A percentile compares a stretch with the other conserved stretches of the same genome.
Conservation (phyloP, 2,888 invertebrate genomes). For the Poecilus cupreus region DNA sequence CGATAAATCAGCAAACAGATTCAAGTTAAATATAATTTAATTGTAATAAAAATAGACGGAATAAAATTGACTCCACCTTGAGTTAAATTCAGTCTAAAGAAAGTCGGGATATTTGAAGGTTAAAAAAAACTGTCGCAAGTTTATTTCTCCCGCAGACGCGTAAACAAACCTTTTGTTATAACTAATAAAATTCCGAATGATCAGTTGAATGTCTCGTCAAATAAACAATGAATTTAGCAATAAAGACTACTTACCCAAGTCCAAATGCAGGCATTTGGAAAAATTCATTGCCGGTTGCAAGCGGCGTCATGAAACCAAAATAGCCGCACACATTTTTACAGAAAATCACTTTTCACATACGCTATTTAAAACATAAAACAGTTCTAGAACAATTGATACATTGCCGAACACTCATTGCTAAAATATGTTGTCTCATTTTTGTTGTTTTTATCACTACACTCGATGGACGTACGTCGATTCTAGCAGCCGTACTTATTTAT, state of each 20-base stretch:
- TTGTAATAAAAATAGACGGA: conserved; percentile 24
- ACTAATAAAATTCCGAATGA: conserved; percentile 12
- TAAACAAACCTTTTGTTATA: conserved; percentile 44
- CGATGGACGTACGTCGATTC: background rate
- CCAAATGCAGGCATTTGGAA: conserved; percentile 22
- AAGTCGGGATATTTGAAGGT: conserved; percentile 30
- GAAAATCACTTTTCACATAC: conserved; percentile 13
- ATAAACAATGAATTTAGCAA: background rate
- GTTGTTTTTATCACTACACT: background rate
- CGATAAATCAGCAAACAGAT: background rate
- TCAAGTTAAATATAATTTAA: conserved; percentile 17
- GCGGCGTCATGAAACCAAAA: conserved; percentile 11
- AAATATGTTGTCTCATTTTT: background rate
- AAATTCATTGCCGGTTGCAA: background rate
- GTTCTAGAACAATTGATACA: conserved; percentile 11
- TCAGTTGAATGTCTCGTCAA: background rate
- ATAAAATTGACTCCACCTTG: conserved; percentile 42
- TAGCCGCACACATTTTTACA: conserved; percentile 21
- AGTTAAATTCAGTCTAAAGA: conserved; percentile 41
- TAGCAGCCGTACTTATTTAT: background rate
- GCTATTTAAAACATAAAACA: conserved; percentile 6
- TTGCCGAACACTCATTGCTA: no score
- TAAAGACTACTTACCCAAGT: conserved; percentile 12
- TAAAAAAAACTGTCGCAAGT: conserved; percentile 30
- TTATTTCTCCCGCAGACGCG: conserved; percentile 17